A percentile compares a stretch with the other conserved stretches of the same genome.
Evolutionary conservation across 1,140 invertebrate species (phyloP).

Genomic region (Dryas iulia): DNA sequence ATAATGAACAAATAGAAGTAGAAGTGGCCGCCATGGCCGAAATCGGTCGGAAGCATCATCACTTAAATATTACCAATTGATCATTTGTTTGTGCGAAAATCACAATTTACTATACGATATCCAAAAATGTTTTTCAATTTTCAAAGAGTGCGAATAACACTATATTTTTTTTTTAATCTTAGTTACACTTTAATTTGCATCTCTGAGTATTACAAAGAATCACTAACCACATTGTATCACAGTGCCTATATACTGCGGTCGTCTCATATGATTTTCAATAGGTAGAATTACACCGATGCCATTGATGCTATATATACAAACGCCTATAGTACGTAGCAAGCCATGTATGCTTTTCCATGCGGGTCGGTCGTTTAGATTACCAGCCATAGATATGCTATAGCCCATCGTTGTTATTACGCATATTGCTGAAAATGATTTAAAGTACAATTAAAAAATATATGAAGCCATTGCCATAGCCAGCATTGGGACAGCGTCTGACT

Average conservation of each 20-base stretch:
- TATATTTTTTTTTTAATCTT: no score
- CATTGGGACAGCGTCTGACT: conserved; percentile 52
- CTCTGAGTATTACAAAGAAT: background rate
- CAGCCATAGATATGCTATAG: conserved; percentile 44
- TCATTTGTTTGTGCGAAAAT: no score
- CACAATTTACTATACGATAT: no score
- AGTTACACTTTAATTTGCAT: background rate
- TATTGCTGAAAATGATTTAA: conserved; percentile 34
- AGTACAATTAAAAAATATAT: no score
- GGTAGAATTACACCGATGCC: conserved; percentile 51
- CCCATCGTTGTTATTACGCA: conserved; percentile 48
- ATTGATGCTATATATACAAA: conserved; percentile 54
- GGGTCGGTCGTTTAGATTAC: conserved; percentile 39
- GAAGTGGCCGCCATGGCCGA: no score
- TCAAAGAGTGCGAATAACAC: background rate
- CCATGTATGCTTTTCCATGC: conserved; percentile 53
- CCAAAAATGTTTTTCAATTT: no score
- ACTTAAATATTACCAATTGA: no score
- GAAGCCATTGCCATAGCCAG: no score
- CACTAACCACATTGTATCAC: conserved; percentile 47
- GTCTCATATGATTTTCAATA: conserved; percentile 61
- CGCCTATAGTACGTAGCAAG: conserved; percentile 48
- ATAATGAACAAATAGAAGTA: no score
- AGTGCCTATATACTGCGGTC: conserved; percentile 42
- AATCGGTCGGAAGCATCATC: no score